These are phyloP conservation scores for Pimpla rufipes DNA, from an alignment of 2,888 invertebrate species.

Conservation along the genomic window DNA sequence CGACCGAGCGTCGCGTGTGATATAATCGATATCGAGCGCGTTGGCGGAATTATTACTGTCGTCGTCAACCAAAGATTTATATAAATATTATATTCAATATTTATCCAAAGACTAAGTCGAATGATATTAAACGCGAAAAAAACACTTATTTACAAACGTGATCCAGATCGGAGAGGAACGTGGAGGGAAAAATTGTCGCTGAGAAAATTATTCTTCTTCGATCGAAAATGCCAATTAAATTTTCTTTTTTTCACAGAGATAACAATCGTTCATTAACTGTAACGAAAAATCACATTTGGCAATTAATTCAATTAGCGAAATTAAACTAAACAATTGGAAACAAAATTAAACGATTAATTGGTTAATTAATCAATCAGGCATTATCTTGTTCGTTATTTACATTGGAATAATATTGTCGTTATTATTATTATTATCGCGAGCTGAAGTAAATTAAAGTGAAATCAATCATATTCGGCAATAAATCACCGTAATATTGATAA, in stretches of 20 bases:
- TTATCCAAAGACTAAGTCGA: constrained; percentile 68
- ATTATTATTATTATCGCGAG: too few species aligned
- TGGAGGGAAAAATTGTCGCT: background rate
- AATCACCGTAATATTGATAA: background rate
- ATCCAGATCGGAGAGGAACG: background rate
- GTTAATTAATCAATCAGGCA: too few species aligned
- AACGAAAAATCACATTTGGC: background rate
- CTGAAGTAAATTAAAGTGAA: too few species aligned
- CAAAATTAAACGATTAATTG: too few species aligned
- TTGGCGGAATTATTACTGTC: constrained; percentile 47
- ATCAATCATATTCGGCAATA: too few species aligned
- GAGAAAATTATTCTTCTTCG: background rate
- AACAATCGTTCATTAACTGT: background rate
- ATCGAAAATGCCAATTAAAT: background rate
- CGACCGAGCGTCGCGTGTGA: constrained; percentile 49
- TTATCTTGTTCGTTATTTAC: too few species aligned
- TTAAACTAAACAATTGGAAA: too few species aligned
- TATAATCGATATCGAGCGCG: constrained; percentile 56
- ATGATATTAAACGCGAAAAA: background rate
- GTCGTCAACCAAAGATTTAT: constrained; percentile 70
- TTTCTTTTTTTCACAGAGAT: too few species aligned
- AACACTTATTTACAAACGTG: constrained; percentile 2
- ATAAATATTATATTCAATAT: constrained; percentile 67
- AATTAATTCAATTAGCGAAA: too few species aligned
- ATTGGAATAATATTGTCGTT: too few species aligned